These are phyloP conservation scores for Rousettus leschenaultii DNA, from an alignment of 2,113 vertebrate genomes.

Conservation along the genomic window DNA sequence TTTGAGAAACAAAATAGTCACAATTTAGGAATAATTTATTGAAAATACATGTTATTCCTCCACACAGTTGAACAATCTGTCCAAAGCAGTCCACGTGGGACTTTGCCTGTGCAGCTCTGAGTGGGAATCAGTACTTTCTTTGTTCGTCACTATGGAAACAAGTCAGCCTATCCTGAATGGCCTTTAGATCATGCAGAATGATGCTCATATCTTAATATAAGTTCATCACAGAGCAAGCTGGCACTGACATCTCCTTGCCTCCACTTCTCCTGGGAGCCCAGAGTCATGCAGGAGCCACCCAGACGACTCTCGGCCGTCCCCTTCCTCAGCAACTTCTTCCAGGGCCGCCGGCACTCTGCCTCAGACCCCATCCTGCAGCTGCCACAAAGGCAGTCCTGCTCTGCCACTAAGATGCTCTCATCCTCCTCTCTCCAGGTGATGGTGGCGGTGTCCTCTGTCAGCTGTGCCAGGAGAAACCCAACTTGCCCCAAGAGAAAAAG, in stretches of 20 bases:
- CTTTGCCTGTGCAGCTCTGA: slow-evolving; percentile 70
- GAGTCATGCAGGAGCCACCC: slow-evolving; percentile 81
- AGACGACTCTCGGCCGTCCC: slow-evolving; percentile 75
- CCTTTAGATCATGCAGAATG: slow-evolving; percentile 78
- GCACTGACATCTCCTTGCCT: slow-evolving; percentile 11
- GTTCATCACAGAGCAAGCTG: slow-evolving; percentile 70
- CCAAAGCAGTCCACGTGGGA: slow-evolving; percentile 69
- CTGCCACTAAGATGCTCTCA: slow-evolving; percentile 84
- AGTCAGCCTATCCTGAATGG: slow-evolving; percentile 82
- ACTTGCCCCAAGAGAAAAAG: slow-evolving; percentile 80
- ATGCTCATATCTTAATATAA: slow-evolving; percentile 74
- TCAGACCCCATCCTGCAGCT: slow-evolving; percentile 83
- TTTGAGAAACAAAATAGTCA: slow-evolving; percentile 54
- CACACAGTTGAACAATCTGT: slow-evolving; percentile 69
- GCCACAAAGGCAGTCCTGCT: slow-evolving; percentile 82
- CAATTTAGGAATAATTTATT: slow-evolving; percentile 62
- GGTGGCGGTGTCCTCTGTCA: slow-evolving; percentile 85
- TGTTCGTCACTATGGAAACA: slow-evolving; percentile 89
- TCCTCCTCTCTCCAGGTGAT: slow-evolving; percentile 87
- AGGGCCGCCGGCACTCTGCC: slow-evolving; percentile 85
- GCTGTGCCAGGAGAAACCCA: slow-evolving; percentile 78
- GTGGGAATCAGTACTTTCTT: slow-evolving; percentile 81
- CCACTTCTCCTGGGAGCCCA: neutral
- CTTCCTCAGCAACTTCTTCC: slow-evolving; percentile 80
- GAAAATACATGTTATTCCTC: slow-evolving; percentile 72